phyloP scores from a whole-genome alignment of 2,113 vertebrate genomes.

The Brachyhypopomus occidentalis region DNA sequence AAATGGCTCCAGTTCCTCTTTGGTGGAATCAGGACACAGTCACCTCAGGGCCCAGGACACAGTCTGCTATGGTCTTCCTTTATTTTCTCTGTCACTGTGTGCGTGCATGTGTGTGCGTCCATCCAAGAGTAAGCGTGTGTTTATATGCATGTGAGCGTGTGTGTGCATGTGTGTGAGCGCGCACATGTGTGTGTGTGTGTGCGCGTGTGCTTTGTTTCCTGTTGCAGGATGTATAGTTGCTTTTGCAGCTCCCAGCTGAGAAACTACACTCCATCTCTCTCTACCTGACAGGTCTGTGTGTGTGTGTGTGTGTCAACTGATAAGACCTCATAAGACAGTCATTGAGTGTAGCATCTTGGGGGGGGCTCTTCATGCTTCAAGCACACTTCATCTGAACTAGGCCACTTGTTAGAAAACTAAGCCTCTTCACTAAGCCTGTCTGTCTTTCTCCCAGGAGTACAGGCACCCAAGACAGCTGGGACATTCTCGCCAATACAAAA shows the following conservation, averaged over 20 bases:
- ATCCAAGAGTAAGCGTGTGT: not conserved
- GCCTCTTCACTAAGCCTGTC: too few species aligned
- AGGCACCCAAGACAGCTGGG: too few species aligned
- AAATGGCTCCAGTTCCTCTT: too few species aligned
- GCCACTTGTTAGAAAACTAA: too few species aligned
- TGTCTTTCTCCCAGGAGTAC: too few species aligned
- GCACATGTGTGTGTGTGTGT: constrained; percentile 1
- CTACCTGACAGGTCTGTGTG: constrained; percentile 31
- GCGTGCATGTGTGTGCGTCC: not conserved
- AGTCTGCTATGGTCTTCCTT: constrained; percentile 9
- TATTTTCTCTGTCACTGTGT: constrained; percentile 13
- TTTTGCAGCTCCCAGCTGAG: constrained; percentile 25
- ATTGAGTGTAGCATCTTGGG: not conserved
- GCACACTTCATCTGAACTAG: too few species aligned
- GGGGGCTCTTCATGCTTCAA: too few species aligned
- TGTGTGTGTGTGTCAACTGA: constrained; percentile 29
- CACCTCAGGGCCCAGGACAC: too few species aligned
- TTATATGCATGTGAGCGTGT: not conserved
- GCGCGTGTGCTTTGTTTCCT: constrained; percentile 46
- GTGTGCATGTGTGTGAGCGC: not conserved
- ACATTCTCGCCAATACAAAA: too few species aligned
- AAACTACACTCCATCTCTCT: constrained; percentile 15
- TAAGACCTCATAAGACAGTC: constrained; percentile 24
- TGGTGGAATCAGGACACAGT: too few species aligned
- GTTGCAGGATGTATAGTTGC: constrained; percentile 52